A percentile compares a stretch with the other conserved stretches of the same genome.
phyloP scores from a whole-genome alignment of 2,888 invertebrate species.

The Tenthredo livida region DNA sequence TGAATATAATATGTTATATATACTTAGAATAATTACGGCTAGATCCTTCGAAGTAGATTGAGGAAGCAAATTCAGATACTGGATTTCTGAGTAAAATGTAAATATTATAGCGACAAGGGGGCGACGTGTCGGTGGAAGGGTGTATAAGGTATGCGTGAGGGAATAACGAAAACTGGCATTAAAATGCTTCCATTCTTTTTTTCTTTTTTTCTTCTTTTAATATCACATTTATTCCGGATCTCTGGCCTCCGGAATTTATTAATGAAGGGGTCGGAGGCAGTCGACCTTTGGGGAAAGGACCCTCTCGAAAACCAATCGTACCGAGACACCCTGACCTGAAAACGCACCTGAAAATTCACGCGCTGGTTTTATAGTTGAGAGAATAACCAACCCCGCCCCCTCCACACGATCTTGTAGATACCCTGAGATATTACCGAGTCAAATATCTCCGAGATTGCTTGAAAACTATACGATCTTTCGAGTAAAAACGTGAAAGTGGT shows the following conservation, averaged over 20 bases:
- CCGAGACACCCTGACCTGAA: background rate
- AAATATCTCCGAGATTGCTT: conserved; percentile 32
- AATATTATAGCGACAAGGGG: conserved; percentile 4
- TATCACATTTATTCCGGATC: background rate
- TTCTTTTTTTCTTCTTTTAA: conserved; percentile 11
- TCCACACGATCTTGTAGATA: background rate
- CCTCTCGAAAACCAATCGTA: conserved; percentile 20
- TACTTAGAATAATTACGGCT: background rate
- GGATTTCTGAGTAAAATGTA: background rate
- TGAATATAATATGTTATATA: background rate
- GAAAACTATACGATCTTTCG: conserved; percentile 34
- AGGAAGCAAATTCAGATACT: background rate
- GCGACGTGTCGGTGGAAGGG: background rate
- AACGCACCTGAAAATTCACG: conserved; percentile 15
- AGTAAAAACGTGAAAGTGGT: conserved; percentile 35
- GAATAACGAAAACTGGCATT: conserved; percentile 12
- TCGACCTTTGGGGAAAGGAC: background rate
- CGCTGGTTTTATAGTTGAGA: background rate
- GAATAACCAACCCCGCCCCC: background rate
- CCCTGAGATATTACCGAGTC: conserved; percentile 1
- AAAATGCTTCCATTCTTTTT: background rate
- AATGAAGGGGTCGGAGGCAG: conserved; percentile 24
- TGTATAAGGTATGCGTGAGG: background rate
- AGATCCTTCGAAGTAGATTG: conserved; percentile 25
- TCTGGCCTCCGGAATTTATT: conserved; percentile 25